Percentiles rank a stretch among this genome's conserved stretches.
phyloP scores from a whole-genome alignment of 2,113 vertebrate species.

The Paracyprichromis sp. region DNA sequence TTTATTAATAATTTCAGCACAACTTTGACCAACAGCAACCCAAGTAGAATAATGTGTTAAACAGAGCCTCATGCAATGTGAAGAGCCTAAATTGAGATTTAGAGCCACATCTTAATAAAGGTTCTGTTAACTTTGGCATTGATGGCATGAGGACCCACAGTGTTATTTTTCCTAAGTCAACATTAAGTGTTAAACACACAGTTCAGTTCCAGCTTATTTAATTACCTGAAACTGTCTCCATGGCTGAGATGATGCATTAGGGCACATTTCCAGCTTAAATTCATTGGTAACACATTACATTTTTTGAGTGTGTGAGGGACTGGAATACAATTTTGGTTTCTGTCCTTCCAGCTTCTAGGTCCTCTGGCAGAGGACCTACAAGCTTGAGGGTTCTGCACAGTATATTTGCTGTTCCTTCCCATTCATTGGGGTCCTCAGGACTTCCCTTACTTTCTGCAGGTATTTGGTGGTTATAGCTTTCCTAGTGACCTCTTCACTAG shows the following conservation, averaged over 20 bases:
- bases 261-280: background rate
- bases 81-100: background rate
- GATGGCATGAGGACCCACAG: background rate
- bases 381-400: background rate
- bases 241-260: background rate
- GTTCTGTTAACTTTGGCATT: background rate
- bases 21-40: background rate
- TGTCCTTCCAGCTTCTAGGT: background rate
- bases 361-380: accelerated
- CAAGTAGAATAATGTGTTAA: background rate
- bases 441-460: background rate
- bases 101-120: background rate
- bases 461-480: background rate
- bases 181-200: background rate
- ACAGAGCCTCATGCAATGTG: background rate
- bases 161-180: background rate
- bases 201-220: background rate
- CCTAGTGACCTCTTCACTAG: background rate
- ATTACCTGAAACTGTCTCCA: background rate
- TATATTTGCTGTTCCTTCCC: background rate
- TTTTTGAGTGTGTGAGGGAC: background rate
- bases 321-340: background rate
- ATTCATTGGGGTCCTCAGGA: background rate
- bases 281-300: background rate
- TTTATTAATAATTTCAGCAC: background rate